phyloP scores from a whole-genome alignment of 2,888 invertebrate species.

The Philereme vetulata region DNA sequence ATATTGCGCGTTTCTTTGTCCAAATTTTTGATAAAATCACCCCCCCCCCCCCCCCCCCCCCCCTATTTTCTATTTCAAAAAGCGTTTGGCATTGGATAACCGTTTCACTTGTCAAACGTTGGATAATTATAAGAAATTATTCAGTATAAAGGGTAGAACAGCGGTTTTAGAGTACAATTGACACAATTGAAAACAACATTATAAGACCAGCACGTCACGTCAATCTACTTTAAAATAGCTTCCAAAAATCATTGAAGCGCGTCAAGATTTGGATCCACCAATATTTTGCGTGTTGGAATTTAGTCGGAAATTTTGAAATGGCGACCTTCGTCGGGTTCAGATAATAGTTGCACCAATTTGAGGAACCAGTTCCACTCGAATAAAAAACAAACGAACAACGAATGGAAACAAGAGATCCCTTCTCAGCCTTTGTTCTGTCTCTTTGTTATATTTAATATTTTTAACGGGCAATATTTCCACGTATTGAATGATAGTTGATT shows the following conservation, averaged over 20 bases:
- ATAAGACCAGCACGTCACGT: slow-evolving; percentile 3
- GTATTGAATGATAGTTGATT: no score
- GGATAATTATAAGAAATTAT: no score
- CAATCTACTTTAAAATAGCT: slow-evolving; percentile 8
- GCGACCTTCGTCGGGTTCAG: slow-evolving; percentile 76
- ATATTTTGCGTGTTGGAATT: slow-evolving; percentile 82
- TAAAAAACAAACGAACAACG: slow-evolving; percentile 67
- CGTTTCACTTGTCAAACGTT: no score
- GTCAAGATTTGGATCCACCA: slow-evolving; percentile 52
- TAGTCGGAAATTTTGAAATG: slow-evolving; percentile 72
- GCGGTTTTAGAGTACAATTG: background rate
- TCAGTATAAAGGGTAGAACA: no score
- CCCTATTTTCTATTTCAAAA: no score
- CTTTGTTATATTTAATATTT: background rate
- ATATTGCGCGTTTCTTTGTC: no score
- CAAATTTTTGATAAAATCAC: no score
- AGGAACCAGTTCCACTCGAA: slow-evolving; percentile 71
- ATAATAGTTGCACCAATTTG: slow-evolving; percentile 81
- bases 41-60: no score
- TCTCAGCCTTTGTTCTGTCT: slow-evolving; percentile 60
- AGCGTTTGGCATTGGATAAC: no score
- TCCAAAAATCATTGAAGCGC: slow-evolving; percentile 28
- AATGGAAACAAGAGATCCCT: slow-evolving; percentile 69
- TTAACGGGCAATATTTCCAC: no score
- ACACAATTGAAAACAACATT: background rate